These are phyloP conservation scores for Epinephelus lanceolatus DNA, from an alignment of 2,113 vertebrate genomes.

Conservation along the genomic window DNA sequence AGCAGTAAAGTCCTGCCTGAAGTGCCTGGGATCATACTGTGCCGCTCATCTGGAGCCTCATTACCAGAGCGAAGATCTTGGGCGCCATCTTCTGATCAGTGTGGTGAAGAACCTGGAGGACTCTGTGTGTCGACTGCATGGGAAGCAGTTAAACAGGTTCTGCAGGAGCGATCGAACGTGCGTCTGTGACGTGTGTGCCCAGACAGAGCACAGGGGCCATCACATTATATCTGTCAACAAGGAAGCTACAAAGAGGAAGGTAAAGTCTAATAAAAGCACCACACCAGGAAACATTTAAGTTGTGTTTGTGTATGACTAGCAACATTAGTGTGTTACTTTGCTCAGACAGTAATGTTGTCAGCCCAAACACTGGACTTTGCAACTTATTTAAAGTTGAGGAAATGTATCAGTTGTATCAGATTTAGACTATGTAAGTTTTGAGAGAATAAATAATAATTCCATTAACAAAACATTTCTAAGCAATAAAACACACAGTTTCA, in stretches of 20 bases:
- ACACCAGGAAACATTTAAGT: not conserved
- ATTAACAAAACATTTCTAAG: too few species aligned
- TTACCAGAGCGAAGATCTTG: conserved; percentile 77
- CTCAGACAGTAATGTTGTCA: not conserved
- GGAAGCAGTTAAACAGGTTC: conserved; percentile 73
- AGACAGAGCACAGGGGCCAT: conserved; percentile 83
- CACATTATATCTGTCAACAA: conserved; percentile 49
- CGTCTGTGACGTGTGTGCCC: conserved; percentile 78
- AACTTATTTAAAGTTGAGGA: not conserved
- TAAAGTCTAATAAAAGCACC: not conserved
- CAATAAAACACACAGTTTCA: too few species aligned
- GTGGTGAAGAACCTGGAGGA: conserved; percentile 83
- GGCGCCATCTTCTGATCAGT: conserved; percentile 88
- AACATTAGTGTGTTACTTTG: not conserved
- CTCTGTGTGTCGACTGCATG: conserved; percentile 73
- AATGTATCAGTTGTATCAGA: too few species aligned
- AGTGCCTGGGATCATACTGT: conserved; percentile 84
- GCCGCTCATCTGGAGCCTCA: conserved; percentile 80
- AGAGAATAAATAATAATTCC: too few species aligned
- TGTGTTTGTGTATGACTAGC: not conserved
- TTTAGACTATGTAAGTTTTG: too few species aligned
- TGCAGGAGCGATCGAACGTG: conserved; percentile 76
- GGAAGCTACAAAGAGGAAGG: conserved; percentile 64
- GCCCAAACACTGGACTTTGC: not conserved
- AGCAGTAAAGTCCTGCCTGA: conserved; percentile 82